A percentile compares a stretch with the other conserved stretches of the same genome.
Conservation (phyloP, 2,797 vertebrate species). For the Hydrophis major region DNA sequence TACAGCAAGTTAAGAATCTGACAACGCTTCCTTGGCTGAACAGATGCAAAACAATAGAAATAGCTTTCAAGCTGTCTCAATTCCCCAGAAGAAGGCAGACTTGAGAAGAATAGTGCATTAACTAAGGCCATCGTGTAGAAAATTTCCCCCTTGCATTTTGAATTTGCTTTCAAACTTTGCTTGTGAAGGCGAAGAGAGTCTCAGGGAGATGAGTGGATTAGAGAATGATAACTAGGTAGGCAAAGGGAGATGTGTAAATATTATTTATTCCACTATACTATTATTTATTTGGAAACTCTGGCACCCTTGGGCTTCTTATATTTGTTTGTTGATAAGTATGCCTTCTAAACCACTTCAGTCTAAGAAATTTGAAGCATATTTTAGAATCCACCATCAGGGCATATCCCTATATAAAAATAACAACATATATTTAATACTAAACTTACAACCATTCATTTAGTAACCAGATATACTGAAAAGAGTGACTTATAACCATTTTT, state of each 20-base stretch:
- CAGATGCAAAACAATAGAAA: conserved; percentile 33
- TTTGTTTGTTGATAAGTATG: not conserved
- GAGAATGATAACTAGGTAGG: not conserved
- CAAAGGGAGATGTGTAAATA: not conserved
- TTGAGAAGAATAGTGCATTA: not conserved
- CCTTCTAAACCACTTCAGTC: not conserved
- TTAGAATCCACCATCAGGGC: not conserved
- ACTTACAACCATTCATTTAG: too few species aligned
- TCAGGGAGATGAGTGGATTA: not conserved
- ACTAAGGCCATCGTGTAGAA: not conserved
- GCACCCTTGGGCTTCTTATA: not conserved
- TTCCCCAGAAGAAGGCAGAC: not conserved
- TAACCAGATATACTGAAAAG: too few species aligned
- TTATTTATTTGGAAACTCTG: not conserved
- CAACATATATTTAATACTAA: not conserved
- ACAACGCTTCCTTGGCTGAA: conserved; percentile 33
- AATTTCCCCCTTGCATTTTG: not conserved
- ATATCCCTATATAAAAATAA: not conserved
- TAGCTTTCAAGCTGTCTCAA: conserved; percentile 23
- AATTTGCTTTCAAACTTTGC: not conserved
- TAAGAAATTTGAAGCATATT: not conserved
- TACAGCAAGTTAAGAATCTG: not conserved
- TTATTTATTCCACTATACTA: not conserved
- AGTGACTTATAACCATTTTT: too few species aligned
- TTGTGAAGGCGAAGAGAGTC: not conserved